Conservation (phyloP, 2,888 invertebrate species). For the Drosophila ustulata region DNA sequence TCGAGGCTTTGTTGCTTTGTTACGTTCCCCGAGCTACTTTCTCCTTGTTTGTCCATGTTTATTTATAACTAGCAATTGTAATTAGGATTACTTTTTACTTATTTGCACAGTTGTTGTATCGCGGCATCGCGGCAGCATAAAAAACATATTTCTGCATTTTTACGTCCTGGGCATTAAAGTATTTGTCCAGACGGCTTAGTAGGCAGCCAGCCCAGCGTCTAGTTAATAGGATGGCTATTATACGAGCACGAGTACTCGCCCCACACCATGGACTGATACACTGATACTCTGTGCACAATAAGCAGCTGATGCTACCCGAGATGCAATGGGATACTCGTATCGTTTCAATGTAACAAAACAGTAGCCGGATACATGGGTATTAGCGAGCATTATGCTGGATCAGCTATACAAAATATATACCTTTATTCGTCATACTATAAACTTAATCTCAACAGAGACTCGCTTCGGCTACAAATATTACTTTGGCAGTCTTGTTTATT, state of each 20-base stretch:
- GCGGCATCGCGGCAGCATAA: conserved; percentile 56
- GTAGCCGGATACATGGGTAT: conserved; percentile 30
- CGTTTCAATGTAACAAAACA: conserved; percentile 26
- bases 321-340: conserved; percentile 4
- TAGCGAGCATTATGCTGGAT: conserved; percentile 41
- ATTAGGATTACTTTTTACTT: conserved; percentile 80
- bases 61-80: conserved; percentile 80
- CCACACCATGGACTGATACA: conserved; percentile 6
- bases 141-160: conserved; percentile 75
- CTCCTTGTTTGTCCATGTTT: conserved; percentile 70
- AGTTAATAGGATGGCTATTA: conserved; percentile 51
- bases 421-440: neutral
- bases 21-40: conserved; percentile 31
- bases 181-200: conserved; percentile 74
- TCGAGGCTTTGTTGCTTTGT: conserved; percentile 30
- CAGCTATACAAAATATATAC: conserved; percentile 11
- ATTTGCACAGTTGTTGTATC: conserved; percentile 72
- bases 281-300: conserved; percentile 19
- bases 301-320: conserved; percentile 39
- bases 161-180: conserved; percentile 69
- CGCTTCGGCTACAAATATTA: neutral
- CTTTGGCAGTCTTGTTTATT: neutral
- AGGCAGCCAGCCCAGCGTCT: conserved; percentile 38
- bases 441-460: neutral
- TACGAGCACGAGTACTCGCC: conserved; percentile 1